These are phyloP conservation scores for Noctua janthina DNA, from an alignment of 2,888 invertebrate genomes.

Conservation along the genomic window DNA sequence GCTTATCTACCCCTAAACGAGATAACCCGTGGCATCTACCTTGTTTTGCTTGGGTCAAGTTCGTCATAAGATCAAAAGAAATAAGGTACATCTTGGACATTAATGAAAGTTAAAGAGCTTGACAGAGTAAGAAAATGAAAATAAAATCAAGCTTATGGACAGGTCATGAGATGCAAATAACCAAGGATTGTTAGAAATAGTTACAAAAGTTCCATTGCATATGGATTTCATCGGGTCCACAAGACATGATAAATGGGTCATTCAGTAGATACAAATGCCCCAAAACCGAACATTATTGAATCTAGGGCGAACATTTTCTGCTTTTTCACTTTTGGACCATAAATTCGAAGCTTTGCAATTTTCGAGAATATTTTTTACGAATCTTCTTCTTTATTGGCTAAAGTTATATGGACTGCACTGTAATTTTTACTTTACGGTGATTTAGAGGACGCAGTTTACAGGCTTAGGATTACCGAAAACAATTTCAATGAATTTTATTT, in stretches of 20 bases:
- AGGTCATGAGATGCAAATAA: background rate
- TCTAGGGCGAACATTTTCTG: constrained; percentile 7
- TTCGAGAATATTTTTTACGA: constrained; percentile 40
- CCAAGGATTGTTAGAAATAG: background rate
- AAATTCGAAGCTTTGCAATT: constrained; percentile 29
- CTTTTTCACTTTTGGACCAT: constrained; percentile 17
- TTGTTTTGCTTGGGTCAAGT: background rate
- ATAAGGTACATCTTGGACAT: background rate
- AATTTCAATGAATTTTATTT: constrained; percentile 34
- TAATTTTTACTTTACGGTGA: constrained; percentile 47
- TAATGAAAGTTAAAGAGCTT: background rate
- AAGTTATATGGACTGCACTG: constrained; percentile 32
- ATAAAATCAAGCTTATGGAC: background rate
- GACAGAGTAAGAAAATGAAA: background rate
- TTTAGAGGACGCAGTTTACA: constrained; percentile 34
- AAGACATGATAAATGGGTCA: background rate
- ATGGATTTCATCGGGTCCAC: background rate
- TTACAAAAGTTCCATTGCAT: background rate
- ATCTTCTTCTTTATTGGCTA: constrained; percentile 40
- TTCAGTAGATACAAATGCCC: background rate
- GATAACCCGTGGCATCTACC: background rate
- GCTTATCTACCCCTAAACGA: constrained; percentile 29
- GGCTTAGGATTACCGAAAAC: constrained; percentile 39
- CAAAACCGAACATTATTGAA: constrained; percentile 31
- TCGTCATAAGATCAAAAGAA: background rate